Conservation (phyloP, 1,140 invertebrate genomes). For the Harlomillsia oculata region DNA sequence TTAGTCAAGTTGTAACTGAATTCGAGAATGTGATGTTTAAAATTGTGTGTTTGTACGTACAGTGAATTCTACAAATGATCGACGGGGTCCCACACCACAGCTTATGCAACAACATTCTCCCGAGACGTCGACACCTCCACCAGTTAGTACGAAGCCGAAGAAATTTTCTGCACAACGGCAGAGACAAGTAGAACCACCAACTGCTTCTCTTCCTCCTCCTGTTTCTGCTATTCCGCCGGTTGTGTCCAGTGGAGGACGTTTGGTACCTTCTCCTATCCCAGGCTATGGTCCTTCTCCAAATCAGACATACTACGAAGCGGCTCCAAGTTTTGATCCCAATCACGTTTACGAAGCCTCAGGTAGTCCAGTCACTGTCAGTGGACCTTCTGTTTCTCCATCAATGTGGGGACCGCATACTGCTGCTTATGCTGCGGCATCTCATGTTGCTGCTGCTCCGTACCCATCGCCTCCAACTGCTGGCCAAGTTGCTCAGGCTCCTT, state of each 20-base stretch:
- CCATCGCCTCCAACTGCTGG: conserved; percentile 28
- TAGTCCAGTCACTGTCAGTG: conserved; percentile 21
- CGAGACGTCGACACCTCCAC: conserved; percentile 42
- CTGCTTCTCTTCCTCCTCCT: background rate
- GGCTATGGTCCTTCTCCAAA: conserved; percentile 8
- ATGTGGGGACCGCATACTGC: conserved; percentile 31
- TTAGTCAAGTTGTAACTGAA: background rate
- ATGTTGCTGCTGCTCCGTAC: conserved; percentile 28
- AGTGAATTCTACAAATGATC: conserved; percentile 10
- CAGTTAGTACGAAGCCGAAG: conserved; percentile 46
- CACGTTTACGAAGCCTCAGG: conserved; percentile 29
- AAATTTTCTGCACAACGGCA: conserved; percentile 64
- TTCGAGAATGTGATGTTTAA: no score
- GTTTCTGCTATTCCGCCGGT: conserved; percentile 10
- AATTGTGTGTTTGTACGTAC: no score
- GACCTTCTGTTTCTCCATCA: conserved; percentile 30
- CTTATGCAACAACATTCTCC: no score
- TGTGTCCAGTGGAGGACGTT: conserved; percentile 2
- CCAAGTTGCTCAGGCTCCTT: conserved; percentile 37
- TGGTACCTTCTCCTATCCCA: conserved; percentile 22
- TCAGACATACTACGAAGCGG: conserved; percentile 7
- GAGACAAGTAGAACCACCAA: conserved; percentile 38
- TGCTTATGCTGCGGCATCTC: conserved; percentile 28
- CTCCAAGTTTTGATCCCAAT: conserved; percentile 23
- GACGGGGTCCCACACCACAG: conserved; percentile 30